Percentiles rank a stretch among this genome's conserved stretches.
Evolutionary conservation across 2,888 invertebrate genomes (phyloP).

Genomic region (Oscheius sp.): DNA sequence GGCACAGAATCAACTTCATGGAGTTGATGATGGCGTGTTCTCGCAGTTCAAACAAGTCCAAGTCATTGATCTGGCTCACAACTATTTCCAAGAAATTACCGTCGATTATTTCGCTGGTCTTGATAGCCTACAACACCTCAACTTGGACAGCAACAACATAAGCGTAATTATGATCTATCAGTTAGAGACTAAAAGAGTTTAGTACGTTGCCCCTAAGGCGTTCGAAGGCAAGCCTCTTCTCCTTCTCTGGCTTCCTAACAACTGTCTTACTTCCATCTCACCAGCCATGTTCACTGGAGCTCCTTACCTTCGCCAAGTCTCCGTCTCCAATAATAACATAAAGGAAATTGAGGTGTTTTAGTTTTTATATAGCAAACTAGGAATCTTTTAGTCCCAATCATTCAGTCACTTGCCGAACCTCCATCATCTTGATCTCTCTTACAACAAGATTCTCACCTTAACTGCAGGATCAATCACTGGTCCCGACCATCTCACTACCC

Average conservation of each 20-base stretch:
- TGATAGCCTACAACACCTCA: constrained; percentile 69
- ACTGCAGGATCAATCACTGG: constrained; percentile 63
- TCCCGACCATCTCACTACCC: constrained; percentile 63
- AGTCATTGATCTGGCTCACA: constrained; percentile 69
- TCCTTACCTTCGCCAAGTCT: constrained; percentile 69
- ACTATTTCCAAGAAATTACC: constrained; percentile 63
- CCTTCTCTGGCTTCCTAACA: constrained; percentile 69
- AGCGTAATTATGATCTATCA: constrained; percentile 27
- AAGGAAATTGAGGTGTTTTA: constrained; percentile 57
- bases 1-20: constrained; percentile 66
- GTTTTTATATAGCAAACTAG: neutral
- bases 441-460: constrained; percentile 76
- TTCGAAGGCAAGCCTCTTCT: constrained; percentile 70
- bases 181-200: neutral
- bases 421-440: constrained; percentile 86
- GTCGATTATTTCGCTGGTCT: constrained; percentile 63
- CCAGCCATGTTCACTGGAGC: constrained; percentile 68
- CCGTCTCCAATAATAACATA: constrained; percentile 70
- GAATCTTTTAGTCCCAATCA: constrained; percentile 56
- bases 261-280: constrained; percentile 63
- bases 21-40: constrained; percentile 80
- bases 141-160: constrained; percentile 68
- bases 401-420: constrained; percentile 86
- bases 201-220: constrained; percentile 65
- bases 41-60: constrained; percentile 72